Evolutionary conservation across 2,797 vertebrate genomes (phyloP), one percentile per base, ranked within the genome.

Genomic region (Argentina silus): DNA sequence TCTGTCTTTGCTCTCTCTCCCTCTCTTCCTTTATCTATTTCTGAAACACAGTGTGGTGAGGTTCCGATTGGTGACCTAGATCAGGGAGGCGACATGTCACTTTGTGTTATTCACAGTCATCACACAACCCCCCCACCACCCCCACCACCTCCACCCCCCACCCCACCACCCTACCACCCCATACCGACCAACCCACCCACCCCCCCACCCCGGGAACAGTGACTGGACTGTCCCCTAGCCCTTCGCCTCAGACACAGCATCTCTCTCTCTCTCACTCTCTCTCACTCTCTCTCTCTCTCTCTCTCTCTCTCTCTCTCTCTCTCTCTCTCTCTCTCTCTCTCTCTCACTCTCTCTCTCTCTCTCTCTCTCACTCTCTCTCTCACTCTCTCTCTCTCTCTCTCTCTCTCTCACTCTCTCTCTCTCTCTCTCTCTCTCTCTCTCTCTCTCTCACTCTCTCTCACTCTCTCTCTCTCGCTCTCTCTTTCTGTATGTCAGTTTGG

Each of bases 31-130:
- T 19, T 55, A 56, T n/a, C 51, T 27, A 48, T n/a, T 27, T 3
- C 67, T 42, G 36, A 43, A 56, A 17, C 47, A 66, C 44, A 66
- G 36, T 12, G 59, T 44, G 45, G 64, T 65, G 59, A 67, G 44
- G 62, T 69, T 80, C 70, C 60, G 78, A 78, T 80, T 84, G 81
- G 66, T 86, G 85, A 86, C 86, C 86, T 84, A 86, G 76, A 86
- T 88, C 70, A 75, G 81, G 70, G 53, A 80, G 82, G 75, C 61
- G 67, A 73, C 80, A 77, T 80, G 85, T 86, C 81, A 79, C 79
- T 69, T 74, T 66, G 51, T 64, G 57, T 85, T 81, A 85, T 76
- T 84, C 81, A 80, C 80, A 80, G 82, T 70, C 64, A 77, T 69
- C 78, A 80, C 65, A 62, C 36, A 61, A 23, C 17, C 9, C 48